Base-by-base conservation (phyloP, 2,888 invertebrate species). In the Alentia gelatinosa region DNA sequence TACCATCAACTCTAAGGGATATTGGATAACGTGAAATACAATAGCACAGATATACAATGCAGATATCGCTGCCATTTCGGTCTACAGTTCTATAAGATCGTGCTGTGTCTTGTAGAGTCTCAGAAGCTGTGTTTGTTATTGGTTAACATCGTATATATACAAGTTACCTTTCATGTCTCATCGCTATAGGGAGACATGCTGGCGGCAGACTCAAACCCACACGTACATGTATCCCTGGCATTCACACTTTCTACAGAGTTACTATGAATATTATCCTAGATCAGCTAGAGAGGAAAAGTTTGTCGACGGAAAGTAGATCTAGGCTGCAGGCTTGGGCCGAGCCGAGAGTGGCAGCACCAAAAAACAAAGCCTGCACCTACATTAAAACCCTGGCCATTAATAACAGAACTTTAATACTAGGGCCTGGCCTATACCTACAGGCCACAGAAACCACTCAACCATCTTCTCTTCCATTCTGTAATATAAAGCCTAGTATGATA, bases 41-140 rank as follows among this genome's bases (percentile, higher is more conserved):
- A 3, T 39, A 79, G 39, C 35, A 79, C 79, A 79, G 79, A 37
- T 79, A 79, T 33, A 79, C 79, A n/a, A 26, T 74, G 74, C 74
- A 9, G 74, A 33, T 74, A 23, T 9, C 74, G 74, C 79, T 79
- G 79, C 79, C 79, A 79, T 79, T 79, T 37, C 37, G 1, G 15
- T 79, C 79, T 79, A 79, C 37, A 79, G n/a, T 1, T 35, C 35
- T 74, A 33, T 63, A 74, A 33, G 3, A 33, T 37, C 26, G 19
- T 79, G 35, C 19, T 37, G 19, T 37, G 7, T 19, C 12, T 79
- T 3, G 37, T 37, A n/a, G 15, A 15, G 35, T n/a, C 35, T 23
- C 79, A 79, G 39, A 79, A 79, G 79, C 79, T 79, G 79, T 79
- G 79, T 15, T 37, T 35, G 33, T n/a, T 74, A 74, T 74, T 26